These are phyloP conservation scores for Heliconius hewitsoni DNA, from an alignment of 1,140 invertebrate species.

Conservation along the genomic window DNA sequence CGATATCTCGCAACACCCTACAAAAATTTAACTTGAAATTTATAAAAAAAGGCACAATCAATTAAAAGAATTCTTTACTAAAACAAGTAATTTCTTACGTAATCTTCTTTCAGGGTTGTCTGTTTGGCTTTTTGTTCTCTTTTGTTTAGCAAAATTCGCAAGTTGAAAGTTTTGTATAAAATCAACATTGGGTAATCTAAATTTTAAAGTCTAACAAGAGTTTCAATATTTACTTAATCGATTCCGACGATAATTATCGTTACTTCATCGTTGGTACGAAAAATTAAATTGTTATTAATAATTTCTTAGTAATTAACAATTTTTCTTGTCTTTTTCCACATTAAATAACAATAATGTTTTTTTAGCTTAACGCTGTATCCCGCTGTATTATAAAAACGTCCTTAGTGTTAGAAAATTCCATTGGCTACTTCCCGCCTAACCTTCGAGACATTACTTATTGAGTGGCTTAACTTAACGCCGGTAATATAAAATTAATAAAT, in stretches of 20 bases:
- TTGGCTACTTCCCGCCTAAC: no score
- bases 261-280: no score
- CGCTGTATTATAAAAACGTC: no score
- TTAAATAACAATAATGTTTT: no score
- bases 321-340: not conserved
- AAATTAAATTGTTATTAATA: conserved; percentile 2
- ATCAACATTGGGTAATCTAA: conserved; percentile 29
- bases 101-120: conserved; percentile 34
- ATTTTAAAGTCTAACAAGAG: conserved; percentile 27
- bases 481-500: no score
- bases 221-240: conserved; percentile 23
- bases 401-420: no score
- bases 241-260: conserved; percentile 10
- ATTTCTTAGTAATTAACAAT: not conserved
- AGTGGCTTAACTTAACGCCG: no score
- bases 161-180: conserved; percentile 29
- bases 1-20: not conserved
- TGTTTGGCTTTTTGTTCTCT: conserved; percentile 35
- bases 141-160: conserved; percentile 30
- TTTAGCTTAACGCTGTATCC: no score
- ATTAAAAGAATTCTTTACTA: conserved; percentile 32
- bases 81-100: conserved; percentile 28
- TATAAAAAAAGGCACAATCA: conserved; percentile 25
- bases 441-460: no score
- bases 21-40: conserved; percentile 10